Percentiles rank a stretch among this genome's conserved stretches.
Evolutionary conservation across 2,113 vertebrate species (phyloP).

Genomic region (Neopipo cinnamomea): DNA sequence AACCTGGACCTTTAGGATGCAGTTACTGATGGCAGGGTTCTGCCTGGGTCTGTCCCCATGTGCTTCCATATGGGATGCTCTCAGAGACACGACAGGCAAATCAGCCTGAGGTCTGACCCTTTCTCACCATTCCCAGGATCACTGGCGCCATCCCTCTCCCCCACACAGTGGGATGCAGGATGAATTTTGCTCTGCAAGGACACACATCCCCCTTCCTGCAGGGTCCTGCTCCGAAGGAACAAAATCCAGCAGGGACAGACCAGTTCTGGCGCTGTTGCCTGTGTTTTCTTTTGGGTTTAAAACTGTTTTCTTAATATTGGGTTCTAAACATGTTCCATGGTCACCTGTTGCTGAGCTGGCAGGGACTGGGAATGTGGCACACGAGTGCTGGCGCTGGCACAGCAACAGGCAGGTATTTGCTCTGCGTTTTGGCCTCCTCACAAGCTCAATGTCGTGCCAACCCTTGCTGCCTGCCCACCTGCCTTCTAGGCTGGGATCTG

Average conservation of each 20-base stretch:
- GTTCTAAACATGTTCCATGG: fast-evolving
- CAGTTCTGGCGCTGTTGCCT: not conserved
- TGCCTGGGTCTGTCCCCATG: not conserved
- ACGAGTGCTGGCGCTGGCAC: not conserved
- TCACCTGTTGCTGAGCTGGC: not conserved
- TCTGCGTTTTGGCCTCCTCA: not conserved
- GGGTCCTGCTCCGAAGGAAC: fast-evolving
- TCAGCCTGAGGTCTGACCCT: not conserved
- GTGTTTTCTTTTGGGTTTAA: not conserved
- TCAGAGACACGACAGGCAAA: not conserved
- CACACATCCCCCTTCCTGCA: not conserved
- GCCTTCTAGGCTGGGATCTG: not conserved
- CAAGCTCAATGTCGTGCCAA: not conserved
- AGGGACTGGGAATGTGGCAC: fast-evolving
- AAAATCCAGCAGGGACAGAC: not conserved
- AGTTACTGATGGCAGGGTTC: not conserved
- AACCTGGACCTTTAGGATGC: not conserved
- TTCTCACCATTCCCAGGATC: not conserved
- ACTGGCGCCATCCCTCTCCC: not conserved
- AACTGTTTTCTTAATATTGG: not conserved
- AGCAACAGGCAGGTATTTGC: not conserved
- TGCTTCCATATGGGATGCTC: not conserved
- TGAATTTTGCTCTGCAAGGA: fast-evolving
- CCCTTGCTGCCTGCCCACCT: not conserved
- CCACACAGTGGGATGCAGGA: fast-evolving